These are phyloP conservation scores for Pelochelys cantorii DNA, from an alignment of 2,797 vertebrate genomes.

Conservation along the genomic window DNA sequence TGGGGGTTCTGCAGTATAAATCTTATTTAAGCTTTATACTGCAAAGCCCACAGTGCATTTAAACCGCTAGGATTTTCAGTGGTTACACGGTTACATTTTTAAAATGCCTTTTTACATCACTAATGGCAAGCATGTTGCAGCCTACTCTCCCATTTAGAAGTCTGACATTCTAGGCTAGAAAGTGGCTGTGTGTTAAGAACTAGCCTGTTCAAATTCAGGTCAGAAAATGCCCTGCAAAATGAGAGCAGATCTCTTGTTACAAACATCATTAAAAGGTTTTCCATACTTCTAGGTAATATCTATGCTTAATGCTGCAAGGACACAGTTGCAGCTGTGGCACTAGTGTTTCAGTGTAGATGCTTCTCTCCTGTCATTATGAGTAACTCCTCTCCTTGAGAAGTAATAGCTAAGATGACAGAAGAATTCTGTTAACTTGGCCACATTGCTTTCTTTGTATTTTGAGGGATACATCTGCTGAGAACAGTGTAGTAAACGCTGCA, in stretches of 20 bases:
- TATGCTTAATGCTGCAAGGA: neutral
- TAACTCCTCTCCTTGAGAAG: neutral
- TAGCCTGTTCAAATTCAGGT: conserved; percentile 12
- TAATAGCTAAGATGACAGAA: neutral
- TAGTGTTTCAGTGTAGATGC: neutral
- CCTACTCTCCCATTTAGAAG: conserved; percentile 32
- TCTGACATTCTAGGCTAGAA: conserved; percentile 7
- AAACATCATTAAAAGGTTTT: neutral
- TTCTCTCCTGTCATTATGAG: neutral
- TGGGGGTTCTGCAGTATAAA: too few relatives aligned
- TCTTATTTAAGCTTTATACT: too few relatives aligned
- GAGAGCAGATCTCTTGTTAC: neutral
- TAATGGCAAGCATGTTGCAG: neutral
- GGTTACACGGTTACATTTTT: too few relatives aligned
- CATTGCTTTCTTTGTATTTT: neutral
- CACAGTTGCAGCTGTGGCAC: neutral
- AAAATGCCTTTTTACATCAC: too few relatives aligned
- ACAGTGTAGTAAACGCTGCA: neutral
- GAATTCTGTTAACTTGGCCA: neutral
- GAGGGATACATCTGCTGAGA: neutral
- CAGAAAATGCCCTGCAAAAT: neutral
- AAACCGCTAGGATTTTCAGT: too few relatives aligned
- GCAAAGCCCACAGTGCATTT: too few relatives aligned
- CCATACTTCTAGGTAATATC: neutral
- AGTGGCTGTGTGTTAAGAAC: conserved; percentile 8